Percentiles rank a stretch among this genome's conserved stretches.
Conservation (phyloP, 2,113 vertebrate genomes). For the Podilymbus podiceps region DNA sequence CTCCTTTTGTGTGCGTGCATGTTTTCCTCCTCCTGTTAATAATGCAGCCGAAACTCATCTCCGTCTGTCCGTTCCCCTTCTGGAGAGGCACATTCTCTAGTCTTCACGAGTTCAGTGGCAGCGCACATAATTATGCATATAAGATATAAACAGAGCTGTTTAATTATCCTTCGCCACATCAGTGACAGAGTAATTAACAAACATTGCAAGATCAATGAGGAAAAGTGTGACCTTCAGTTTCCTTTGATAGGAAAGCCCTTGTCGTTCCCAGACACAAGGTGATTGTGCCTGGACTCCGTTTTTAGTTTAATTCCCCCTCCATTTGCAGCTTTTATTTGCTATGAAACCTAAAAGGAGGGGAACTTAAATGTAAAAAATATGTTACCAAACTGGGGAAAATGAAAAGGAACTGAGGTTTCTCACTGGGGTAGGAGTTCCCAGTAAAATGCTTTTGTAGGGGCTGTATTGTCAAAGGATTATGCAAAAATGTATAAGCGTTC, state of each 20-base stretch:
- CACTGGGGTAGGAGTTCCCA: not conserved
- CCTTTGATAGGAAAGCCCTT: slow-evolving; percentile 85
- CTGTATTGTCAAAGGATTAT: not conserved
- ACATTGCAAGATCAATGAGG: slow-evolving; percentile 99
- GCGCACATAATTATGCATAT: slow-evolving; percentile 99
- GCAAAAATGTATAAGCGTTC: not conserved
- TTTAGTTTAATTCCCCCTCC: slow-evolving; percentile 39
- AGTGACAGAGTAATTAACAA: slow-evolving; percentile 99
- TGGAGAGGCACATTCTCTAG: slow-evolving; percentile 79
- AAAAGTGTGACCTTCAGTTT: slow-evolving; percentile 99
- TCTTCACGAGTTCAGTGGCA: slow-evolving; percentile 92
- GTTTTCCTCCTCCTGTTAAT: slow-evolving; percentile 67
- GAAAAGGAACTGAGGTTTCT: not conserved
- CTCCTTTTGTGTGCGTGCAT: slow-evolving; percentile 34
- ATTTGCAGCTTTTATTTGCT: slow-evolving; percentile 18
- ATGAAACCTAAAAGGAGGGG: not conserved
- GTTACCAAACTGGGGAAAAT: not conserved
- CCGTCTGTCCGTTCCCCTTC: slow-evolving; percentile 74
- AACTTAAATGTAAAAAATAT: slow-evolving; percentile 1
- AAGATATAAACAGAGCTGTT: slow-evolving; percentile 99
- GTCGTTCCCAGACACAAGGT: slow-evolving; percentile 79
- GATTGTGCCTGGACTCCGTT: slow-evolving; percentile 70
- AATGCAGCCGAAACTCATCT: slow-evolving; percentile 68
- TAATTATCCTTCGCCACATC: slow-evolving; percentile 99
- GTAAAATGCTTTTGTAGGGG: not conserved